These are phyloP conservation scores for Tineola bisselliella DNA, from an alignment of 2,888 invertebrate genomes.

Conservation along the genomic window DNA sequence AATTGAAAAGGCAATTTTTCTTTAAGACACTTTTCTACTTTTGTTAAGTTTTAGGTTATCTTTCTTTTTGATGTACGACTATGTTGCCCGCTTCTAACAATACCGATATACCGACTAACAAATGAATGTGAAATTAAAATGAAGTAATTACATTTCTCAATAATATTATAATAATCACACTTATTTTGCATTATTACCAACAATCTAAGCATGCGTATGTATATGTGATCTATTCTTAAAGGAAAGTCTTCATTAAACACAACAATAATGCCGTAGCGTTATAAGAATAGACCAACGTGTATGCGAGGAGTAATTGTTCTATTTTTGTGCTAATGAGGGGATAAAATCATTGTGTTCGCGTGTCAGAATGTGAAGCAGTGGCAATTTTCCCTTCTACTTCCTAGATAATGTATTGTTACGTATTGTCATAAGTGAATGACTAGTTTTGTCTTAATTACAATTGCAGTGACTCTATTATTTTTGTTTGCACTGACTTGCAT, in stretches of 20 bases:
- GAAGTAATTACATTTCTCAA: too few relatives aligned
- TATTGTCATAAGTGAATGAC: background rate
- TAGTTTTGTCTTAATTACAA: background rate
- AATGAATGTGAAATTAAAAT: too few relatives aligned
- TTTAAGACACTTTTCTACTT: slow-evolving; percentile 15
- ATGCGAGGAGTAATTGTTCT: background rate
- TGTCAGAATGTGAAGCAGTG: background rate
- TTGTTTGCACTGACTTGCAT: background rate
- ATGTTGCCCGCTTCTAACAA: background rate
- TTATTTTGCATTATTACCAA: too few relatives aligned
- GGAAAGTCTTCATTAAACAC: background rate
- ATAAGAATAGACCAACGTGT: background rate
- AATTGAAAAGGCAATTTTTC: slow-evolving; percentile 19
- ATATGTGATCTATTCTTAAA: background rate
- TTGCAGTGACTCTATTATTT: background rate
- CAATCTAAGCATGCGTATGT: too few relatives aligned
- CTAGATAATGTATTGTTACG: background rate
- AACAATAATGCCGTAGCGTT: background rate
- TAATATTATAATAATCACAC: too few relatives aligned
- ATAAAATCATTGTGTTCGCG: background rate
- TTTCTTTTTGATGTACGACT: background rate
- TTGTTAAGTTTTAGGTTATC: slow-evolving; percentile 11
- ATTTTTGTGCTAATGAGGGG: slow-evolving; percentile 8
- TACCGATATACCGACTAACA: background rate
- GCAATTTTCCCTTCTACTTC: background rate